phyloP scores from a whole-genome alignment of 2,113 vertebrate genomes.

The Micronycteris hirsuta region DNA sequence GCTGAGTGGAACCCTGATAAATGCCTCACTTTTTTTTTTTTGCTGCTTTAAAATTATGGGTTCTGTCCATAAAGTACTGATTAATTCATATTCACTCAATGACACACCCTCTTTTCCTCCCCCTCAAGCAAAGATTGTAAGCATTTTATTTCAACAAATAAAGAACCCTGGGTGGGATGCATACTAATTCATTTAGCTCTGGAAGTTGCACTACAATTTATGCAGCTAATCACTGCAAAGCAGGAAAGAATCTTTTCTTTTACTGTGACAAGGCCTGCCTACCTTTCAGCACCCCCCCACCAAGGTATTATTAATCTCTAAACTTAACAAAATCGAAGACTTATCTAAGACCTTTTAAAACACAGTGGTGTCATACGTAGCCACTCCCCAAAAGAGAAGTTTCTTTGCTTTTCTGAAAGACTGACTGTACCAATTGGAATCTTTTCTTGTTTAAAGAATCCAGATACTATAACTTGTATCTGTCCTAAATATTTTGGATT shows the following conservation, averaged over 20 bases:
- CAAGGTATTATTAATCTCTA: conserved; percentile 72
- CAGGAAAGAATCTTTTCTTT: conserved; percentile 52
- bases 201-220: conserved; percentile 43
- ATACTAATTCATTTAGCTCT: conserved; percentile 67
- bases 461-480: neutral
- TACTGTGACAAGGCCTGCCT: conserved; percentile 44
- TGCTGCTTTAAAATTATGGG: conserved; percentile 72
- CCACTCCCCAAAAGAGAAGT: conserved; percentile 42
- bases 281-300: conserved; percentile 28
- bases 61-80: conserved; percentile 76
- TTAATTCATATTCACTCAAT: conserved; percentile 79
- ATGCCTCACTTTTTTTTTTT: conserved; percentile 70
- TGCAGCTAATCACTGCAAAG: conserved; percentile 40
- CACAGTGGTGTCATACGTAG: neutral
- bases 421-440: neutral
- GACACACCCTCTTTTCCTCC: conserved; percentile 64
- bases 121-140: conserved; percentile 71
- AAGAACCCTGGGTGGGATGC: conserved; percentile 69
- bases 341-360: conserved; percentile 60
- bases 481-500: conserved; percentile 36
- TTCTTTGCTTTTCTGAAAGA: conserved; percentile 45
- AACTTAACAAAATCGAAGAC: conserved; percentile 59
- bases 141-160: conserved; percentile 79
- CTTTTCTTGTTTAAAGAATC: conserved; percentile 46
- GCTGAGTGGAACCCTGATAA: conserved; percentile 74